Base-by-base conservation (phyloP, 1,140 invertebrate species). In the Trichoplusia ni region DNA sequence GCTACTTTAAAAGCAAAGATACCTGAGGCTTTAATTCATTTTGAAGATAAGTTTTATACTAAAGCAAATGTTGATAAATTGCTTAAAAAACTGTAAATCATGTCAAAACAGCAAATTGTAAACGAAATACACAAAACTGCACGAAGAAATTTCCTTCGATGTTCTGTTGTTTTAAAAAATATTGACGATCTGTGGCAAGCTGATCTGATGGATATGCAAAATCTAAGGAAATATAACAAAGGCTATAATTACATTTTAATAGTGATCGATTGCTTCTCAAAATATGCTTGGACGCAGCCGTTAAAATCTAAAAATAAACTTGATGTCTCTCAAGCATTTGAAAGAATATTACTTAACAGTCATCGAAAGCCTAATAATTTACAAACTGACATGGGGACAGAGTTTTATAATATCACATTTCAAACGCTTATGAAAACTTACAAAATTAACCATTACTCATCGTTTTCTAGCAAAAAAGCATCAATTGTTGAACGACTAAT, bases 191-290 rank as follows among this genome's bases (percentile, higher is more conserved):
- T 81, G 2, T 90, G 79, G 79, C 85, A 89, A 71, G 77, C 79
- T 8, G 86, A 89, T 77, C 71, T 90, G 21, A 80, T 83, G 5
- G 81, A 90, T 68, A 84, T 90, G 80, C 67, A 70, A 35, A 64
- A 49, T 0, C 81, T 77, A 72, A 62, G 67, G 16, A 65, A 65
- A 63, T 16, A 71, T 31, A 92, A 92, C 77, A 72, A 78, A 35
- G 76, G 78, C 19, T 85, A 73, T 69, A 83, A 82, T 58, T 92
- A 89, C 66, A 71, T 92, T 21, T 65, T 92, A 47, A 84, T 78
- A 16, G 77, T 90, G 3, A 92, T 92, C 56, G 86, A 92, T 73
- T 65, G 70, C 18, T 91, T 91, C 71, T 82, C 78, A 46, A 92
- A 91, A 78, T 89, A 75, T 72, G 83, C 86, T 14, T 92, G 81